A percentile compares a stretch with the other conserved stretches of the same genome.
Conservation (phyloP, 2,113 vertebrate species). For the Spea bombifrons region DNA sequence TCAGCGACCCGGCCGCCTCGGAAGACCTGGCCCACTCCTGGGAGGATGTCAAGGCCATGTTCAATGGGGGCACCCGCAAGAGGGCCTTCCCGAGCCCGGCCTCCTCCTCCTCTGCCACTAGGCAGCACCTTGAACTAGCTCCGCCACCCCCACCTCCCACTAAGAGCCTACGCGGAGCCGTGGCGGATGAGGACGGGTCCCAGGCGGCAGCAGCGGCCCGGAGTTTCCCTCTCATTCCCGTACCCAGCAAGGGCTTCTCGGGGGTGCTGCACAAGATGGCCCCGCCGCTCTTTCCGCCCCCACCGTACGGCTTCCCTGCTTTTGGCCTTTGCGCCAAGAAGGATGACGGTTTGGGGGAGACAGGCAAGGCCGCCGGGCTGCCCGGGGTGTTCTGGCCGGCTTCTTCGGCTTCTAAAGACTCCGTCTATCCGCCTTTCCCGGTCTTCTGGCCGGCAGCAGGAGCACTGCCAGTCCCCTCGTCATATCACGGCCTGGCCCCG, state of each 20-base stretch:
- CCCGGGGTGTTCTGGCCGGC: conserved; percentile 68
- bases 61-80: conserved; percentile 91
- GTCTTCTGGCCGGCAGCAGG: conserved; percentile 89
- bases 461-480: conserved; percentile 75
- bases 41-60: conserved; percentile 98
- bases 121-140: conserved; percentile 57
- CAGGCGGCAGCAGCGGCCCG: conserved; percentile 65
- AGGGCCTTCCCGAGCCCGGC: conserved; percentile 78
- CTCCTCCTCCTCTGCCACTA: conserved; percentile 54
- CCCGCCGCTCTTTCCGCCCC: conserved; percentile 83
- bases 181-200: conserved; percentile 56
- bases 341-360: conserved; percentile 65
- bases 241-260: conserved; percentile 91
- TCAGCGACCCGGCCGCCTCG: conserved; percentile 75
- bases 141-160: conserved; percentile 62
- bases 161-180: conserved; percentile 66
- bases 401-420: conserved; percentile 65
- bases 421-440: conserved; percentile 84
- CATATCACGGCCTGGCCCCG: conserved; percentile 72
- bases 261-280: conserved; percentile 87
- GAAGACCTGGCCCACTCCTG: conserved; percentile 88
- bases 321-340: conserved; percentile 93
- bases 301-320: conserved; percentile 83
- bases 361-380: conserved; percentile 55
- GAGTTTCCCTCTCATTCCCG: conserved; percentile 90